Evolutionary conservation across 2,888 invertebrate genomes (phyloP).

Genomic region (Drosophila diplacantha): DNA sequence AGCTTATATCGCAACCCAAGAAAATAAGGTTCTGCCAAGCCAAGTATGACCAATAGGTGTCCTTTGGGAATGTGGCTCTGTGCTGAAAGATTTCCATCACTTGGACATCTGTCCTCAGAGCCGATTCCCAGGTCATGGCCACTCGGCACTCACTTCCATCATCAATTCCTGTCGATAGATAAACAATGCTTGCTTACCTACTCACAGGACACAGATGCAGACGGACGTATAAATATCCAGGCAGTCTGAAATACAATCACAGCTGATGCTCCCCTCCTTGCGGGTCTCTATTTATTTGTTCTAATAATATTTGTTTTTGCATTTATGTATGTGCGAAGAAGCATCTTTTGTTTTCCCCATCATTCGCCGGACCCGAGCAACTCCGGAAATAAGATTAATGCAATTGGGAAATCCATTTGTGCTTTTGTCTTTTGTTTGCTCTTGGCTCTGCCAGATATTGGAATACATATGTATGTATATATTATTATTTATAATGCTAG

Average conservation of each 20-base stretch:
- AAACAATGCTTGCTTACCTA: slow-evolving; percentile 29
- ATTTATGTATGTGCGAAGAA: slow-evolving; percentile 57
- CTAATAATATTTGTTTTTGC: slow-evolving; percentile 65
- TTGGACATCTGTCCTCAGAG: slow-evolving; percentile 1
- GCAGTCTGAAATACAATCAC: slow-evolving; percentile 31
- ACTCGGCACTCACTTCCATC: slow-evolving; percentile 16
- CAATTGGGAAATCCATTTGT: slow-evolving; percentile 61
- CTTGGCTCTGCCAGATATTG: slow-evolving; percentile 33
- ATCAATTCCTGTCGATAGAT: slow-evolving; percentile 32
- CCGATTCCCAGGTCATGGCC: slow-evolving; percentile 12
- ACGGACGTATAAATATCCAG: slow-evolving; percentile 27
- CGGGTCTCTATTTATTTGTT: slow-evolving; percentile 52
- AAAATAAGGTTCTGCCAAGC: not conserved
- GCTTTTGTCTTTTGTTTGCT: slow-evolving; percentile 26
- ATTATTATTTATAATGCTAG: slow-evolving; percentile 24
- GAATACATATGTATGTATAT: slow-evolving; percentile 4
- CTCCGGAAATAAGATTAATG: slow-evolving; percentile 61
- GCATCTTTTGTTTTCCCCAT: slow-evolving; percentile 47
- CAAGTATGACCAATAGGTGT: not conserved
- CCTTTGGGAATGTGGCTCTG: slow-evolving; percentile 2
- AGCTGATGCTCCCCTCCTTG: slow-evolving; percentile 13
- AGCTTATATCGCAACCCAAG: not conserved
- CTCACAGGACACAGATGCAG: slow-evolving; percentile 25
- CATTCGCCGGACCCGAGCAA: slow-evolving; percentile 23
- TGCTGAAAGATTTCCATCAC: slow-evolving; percentile 10